Evolutionary conservation across 1,140 invertebrate species (phyloP), one percentile per base, ranked within the genome.

Genomic region (Drosophila virilis): DNA sequence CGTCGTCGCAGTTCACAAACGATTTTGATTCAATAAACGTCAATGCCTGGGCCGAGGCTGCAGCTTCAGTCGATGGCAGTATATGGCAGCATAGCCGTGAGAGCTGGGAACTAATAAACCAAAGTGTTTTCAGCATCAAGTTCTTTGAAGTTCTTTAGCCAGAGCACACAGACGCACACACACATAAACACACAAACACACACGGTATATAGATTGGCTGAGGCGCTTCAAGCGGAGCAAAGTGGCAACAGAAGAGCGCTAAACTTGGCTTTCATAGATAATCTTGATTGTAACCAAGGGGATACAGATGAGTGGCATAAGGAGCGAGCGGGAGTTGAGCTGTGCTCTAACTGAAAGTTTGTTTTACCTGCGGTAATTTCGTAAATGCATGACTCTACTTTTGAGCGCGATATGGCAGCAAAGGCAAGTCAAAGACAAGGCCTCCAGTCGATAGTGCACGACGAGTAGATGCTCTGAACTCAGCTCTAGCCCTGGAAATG

Each of bases 1-100:
- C 57, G 51, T 68, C 57, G 55, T 68, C 45, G 48, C 40, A 54
- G 13, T 64, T 62, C 74, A 62, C 74, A 78, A 83, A 79, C 79
- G 79, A 72, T 86, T 86, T 86, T 88, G 79, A 86, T 86, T 86
- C 79, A 86, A 86, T 86, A 83, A 86, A 86, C 82, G 82, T 88
- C 82, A 86, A 83, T 86, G 77, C 76, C 48, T 88, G 61, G 70
- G 58, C 71, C 71, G 8, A 28, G 15, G 58, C 64, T 15, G 15
- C 13, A 43, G 13, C 40, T 32, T 10, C 15, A n/a, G 48, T 22
- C 15, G 51, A 61, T 68, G 60, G 22, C 60, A 45, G 45, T 33
- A 58, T 68, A 54, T 50, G 32, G 4, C 55, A 22, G 22, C 22
- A 22, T 22, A 22, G 22, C 22, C 3, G 22, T 60, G 54, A 32